phyloP scores from a whole-genome alignment of 2,888 invertebrate genomes.

The Trissoscelio sp. region DNA sequence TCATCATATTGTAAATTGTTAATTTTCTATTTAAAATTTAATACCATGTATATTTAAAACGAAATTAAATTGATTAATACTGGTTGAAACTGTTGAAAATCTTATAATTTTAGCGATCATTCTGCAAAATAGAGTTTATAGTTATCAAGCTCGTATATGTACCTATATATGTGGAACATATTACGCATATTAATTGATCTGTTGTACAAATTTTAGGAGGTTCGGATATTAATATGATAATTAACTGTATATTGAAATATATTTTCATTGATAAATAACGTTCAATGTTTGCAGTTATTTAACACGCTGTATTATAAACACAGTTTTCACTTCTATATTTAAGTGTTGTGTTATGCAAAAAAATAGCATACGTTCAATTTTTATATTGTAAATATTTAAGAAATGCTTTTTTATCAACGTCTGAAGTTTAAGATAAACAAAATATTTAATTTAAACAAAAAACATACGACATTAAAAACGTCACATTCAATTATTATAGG shows the following conservation, averaged over 20 bases:
- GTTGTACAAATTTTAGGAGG: conserved; percentile 62
- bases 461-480: too few species aligned
- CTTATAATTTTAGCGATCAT: conserved; percentile 26
- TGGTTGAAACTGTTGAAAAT: conserved; percentile 23
- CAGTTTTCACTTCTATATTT: too few species aligned
- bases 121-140: conserved; percentile 22
- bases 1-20: too few species aligned
- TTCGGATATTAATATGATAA: conserved; percentile 57
- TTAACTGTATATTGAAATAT: conserved; percentile 58
- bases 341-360: too few species aligned
- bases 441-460: too few species aligned
- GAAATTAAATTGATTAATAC: conserved; percentile 1
- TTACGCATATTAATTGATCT: conserved; percentile 40
- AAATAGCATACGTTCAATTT: too few species aligned
- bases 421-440: too few species aligned
- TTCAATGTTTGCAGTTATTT: conserved; percentile 43
- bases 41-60: conserved; percentile 13
- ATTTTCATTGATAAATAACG: conserved; percentile 56
- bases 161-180: conserved; percentile 64
- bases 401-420: too few species aligned
- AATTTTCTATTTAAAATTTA: background rate
- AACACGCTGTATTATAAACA: conserved; percentile 11
- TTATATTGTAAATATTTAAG: too few species aligned
- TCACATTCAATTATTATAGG: too few species aligned
- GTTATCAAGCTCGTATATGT: conserved; percentile 43